Evolutionary conservation across 2,888 invertebrate genomes (phyloP).

Genomic region (Caenorhabditis zanzibari): DNA sequence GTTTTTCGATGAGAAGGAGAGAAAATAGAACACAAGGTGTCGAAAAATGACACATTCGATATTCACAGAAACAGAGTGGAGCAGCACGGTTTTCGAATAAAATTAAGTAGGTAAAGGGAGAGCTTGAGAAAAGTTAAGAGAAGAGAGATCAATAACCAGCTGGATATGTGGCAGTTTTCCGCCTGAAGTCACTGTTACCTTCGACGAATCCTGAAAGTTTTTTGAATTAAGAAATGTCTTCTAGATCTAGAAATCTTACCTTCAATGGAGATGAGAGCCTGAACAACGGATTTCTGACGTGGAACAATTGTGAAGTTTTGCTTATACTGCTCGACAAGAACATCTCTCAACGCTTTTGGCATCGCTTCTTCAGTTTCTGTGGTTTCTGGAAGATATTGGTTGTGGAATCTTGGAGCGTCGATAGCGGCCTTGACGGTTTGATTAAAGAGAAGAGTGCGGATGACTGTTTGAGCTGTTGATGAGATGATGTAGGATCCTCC

Average conservation of each 20-base stretch:
- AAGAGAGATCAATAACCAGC: constrained; percentile 77
- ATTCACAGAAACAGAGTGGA: constrained; percentile 59
- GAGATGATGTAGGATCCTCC: constrained; percentile 95
- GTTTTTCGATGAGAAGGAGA: neutral
- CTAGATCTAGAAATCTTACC: constrained; percentile 50
- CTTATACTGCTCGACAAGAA: constrained; percentile 75
- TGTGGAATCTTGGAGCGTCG: constrained; percentile 82
- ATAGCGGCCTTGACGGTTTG: constrained; percentile 89
- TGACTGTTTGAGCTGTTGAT: constrained; percentile 86
- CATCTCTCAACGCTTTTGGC: constrained; percentile 83
- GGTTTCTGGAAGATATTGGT: constrained; percentile 87
- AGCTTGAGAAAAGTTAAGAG: neutral
- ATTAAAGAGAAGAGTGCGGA: constrained; percentile 89
- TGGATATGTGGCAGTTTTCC: constrained; percentile 81
- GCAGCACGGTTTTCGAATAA: constrained; percentile 13
- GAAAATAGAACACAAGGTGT: constrained; percentile 9
- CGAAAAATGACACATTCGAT: constrained; percentile 30
- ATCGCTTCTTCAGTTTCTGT: constrained; percentile 88
- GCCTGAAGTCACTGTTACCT: constrained; percentile 82
- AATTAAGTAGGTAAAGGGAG: constrained; percentile 16
- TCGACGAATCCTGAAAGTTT: constrained; percentile 77
- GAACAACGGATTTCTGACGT: constrained; percentile 80
- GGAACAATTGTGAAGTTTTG: constrained; percentile 79
- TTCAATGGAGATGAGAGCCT: constrained; percentile 73
- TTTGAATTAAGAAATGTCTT: neutral